Conservation (phyloP, 1,140 invertebrate genomes). For the Melipona quadrifasciata region DNA sequence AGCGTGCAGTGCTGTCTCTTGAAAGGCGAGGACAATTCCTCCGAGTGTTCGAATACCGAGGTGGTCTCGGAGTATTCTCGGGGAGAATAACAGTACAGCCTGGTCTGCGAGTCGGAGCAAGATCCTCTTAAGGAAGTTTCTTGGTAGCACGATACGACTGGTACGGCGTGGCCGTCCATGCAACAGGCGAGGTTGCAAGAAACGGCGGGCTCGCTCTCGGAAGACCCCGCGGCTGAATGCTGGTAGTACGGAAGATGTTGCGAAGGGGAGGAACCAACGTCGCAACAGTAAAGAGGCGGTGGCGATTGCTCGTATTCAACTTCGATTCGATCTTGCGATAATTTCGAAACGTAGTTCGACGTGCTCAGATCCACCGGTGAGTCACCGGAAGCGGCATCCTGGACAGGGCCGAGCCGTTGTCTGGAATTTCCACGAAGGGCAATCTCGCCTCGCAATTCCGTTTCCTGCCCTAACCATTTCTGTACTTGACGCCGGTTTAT, state of each 20-base stretch:
- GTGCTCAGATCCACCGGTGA: constrained; percentile 81
- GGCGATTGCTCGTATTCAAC: constrained; percentile 58
- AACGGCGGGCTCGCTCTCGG: constrained; percentile 43
- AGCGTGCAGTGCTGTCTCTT: constrained; percentile 66
- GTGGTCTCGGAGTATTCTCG: constrained; percentile 49
- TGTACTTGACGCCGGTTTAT: constrained; percentile 86
- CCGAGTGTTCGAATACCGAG: constrained; percentile 38
- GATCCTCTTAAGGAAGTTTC: constrained; percentile 55
- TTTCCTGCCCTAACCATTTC: constrained; percentile 84
- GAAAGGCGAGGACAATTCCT: constrained; percentile 49
- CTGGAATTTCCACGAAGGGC: constrained; percentile 73
- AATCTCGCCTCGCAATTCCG: constrained; percentile 79
- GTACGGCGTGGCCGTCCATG: constrained; percentile 40
- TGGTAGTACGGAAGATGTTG: constrained; percentile 35
- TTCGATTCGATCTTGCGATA: constrained; percentile 47
- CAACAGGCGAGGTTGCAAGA: constrained; percentile 69
- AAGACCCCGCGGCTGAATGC: neutral
- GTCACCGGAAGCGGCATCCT: constrained; percentile 71
- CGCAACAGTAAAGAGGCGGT: constrained; percentile 61
- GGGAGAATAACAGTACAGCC: constrained; percentile 71
- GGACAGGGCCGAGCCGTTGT: constrained; percentile 74
- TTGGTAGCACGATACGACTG: constrained; percentile 50
- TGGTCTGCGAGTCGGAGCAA: constrained; percentile 55
- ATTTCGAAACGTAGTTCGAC: constrained; percentile 44
- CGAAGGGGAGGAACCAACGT: constrained; percentile 49